Percentiles rank a stretch among this genome's conserved stretches.
Evolutionary conservation across 2,113 vertebrate genomes (phyloP).

Genomic region (Xyrauchen texanus): DNA sequence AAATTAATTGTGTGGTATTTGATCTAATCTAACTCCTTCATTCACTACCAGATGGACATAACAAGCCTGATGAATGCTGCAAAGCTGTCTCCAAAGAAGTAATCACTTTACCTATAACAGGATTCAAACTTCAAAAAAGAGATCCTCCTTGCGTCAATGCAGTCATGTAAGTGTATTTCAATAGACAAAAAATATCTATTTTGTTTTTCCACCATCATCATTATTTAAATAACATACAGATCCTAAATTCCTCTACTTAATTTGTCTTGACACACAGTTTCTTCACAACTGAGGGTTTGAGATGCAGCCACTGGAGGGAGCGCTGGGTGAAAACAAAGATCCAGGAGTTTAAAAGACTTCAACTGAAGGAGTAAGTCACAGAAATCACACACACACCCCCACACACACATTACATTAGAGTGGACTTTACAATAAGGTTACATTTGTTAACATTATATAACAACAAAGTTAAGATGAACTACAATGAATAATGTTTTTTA

Average conservation of each 20-base stretch:
- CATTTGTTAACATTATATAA: too few species aligned
- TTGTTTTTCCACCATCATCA: background rate
- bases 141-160: slow-evolving; percentile 43
- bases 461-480: too few species aligned
- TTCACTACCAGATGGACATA: slow-evolving; percentile 40
- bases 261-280: slow-evolving; percentile 38
- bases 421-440: too few species aligned
- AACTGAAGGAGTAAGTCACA: background rate
- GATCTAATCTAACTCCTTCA: background rate
- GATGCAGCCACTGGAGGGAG: slow-evolving; percentile 50
- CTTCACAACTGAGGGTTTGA: slow-evolving; percentile 20
- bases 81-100: slow-evolving; percentile 43
- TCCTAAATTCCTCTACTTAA: slow-evolving; percentile 1
- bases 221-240: background rate
- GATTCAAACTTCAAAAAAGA: slow-evolving; percentile 65
- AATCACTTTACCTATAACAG: slow-evolving; percentile 63
- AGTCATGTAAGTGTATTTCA: slow-evolving; percentile 43
- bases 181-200: background rate
- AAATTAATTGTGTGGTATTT: background rate
- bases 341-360: slow-evolving; percentile 12
- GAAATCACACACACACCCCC: too few species aligned
- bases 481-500: too few species aligned
- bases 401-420: too few species aligned
- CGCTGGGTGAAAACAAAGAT: slow-evolving; percentile 46
- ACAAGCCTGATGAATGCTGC: slow-evolving; percentile 57